Evolutionary conservation across 1,140 invertebrate genomes (phyloP).

Genomic region (Drosophila pruinosa): DNA sequence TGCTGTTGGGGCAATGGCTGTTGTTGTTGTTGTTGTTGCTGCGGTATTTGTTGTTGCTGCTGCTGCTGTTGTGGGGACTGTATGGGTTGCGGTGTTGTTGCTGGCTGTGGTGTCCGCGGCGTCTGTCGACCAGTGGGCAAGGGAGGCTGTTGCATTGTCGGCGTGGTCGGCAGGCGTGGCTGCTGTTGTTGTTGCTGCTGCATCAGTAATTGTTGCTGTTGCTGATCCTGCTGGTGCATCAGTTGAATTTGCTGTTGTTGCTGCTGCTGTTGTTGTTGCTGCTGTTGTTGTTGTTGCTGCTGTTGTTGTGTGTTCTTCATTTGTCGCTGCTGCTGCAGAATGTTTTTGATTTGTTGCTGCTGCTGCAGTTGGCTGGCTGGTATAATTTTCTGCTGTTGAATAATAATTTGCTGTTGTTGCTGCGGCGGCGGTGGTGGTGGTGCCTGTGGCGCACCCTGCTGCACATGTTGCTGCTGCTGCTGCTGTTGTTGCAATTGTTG

Average conservation of each 20-base stretch:
- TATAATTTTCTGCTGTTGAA: constrained; percentile 71
- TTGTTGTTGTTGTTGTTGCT: constrained; percentile 34
- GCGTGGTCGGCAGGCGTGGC: constrained; percentile 51
- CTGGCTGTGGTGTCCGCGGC: constrained; percentile 65
- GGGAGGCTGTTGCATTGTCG: constrained; percentile 46
- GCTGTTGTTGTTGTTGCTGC: constrained; percentile 51
- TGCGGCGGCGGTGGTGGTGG: constrained; percentile 37
- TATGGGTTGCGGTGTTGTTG: constrained; percentile 62
- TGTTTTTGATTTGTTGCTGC: constrained; percentile 66
- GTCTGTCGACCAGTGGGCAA: constrained; percentile 55
- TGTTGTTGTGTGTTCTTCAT: constrained; percentile 74
- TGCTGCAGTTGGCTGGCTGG: constrained; percentile 56
- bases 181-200: constrained; percentile 53
- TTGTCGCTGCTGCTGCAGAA: constrained; percentile 66
- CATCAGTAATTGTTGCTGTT: constrained; percentile 23
- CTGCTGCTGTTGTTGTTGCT: constrained; percentile 49
- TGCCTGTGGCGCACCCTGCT: constrained; percentile 34
- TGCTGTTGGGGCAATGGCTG: constrained; percentile 50
- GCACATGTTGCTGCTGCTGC: constrained; percentile 37
- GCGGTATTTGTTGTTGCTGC: constrained; percentile 41
- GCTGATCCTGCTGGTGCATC: constrained; percentile 45
- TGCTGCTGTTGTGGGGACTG: constrained; percentile 65
- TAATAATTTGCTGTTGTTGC: constrained; percentile 59
- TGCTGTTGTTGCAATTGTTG: constrained; percentile 52
- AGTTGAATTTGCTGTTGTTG: constrained; percentile 36